Evolutionary conservation across 2,113 vertebrate species (phyloP).

Genomic region (Neolamprologus toae): DNA sequence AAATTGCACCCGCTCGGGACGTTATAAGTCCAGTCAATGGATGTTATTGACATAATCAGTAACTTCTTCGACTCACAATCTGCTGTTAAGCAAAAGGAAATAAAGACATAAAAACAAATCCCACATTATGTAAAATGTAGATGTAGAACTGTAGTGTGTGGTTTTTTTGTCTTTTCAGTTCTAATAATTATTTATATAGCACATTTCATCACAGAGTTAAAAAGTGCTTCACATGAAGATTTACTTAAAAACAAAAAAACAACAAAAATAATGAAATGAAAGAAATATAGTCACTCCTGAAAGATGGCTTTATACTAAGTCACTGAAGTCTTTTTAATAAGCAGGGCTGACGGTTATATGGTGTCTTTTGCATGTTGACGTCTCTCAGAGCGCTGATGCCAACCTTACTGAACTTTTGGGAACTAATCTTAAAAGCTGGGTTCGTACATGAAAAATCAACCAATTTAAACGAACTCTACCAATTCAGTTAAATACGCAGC

Average conservation of each 20-base stretch:
- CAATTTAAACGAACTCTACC: not conserved
- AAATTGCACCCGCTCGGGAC: accelerated
- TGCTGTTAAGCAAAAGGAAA: not conserved
- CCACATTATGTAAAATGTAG: not conserved
- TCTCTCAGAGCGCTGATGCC: not conserved
- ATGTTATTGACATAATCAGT: not conserved
- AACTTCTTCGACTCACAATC: accelerated
- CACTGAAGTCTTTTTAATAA: not conserved
- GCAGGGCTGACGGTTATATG: accelerated
- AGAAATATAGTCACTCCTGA: not conserved
- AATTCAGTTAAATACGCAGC: not conserved
- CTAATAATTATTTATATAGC: not conserved
- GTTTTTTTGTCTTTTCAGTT: not conserved
- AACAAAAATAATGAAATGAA: not conserved
- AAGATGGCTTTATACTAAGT: not conserved
- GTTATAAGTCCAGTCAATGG: accelerated
- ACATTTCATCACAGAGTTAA: not conserved
- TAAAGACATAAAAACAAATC: not conserved
- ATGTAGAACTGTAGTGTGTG: not conserved
- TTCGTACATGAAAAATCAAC: accelerated
- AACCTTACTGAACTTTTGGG: not conserved
- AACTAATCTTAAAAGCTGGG: not conserved
- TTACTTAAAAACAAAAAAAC: not conserved
- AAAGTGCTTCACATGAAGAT: not conserved
- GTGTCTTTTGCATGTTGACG: not conserved